Evolutionary conservation across 2,113 vertebrate species (phyloP).

Genomic region (Struthio camelus): DNA sequence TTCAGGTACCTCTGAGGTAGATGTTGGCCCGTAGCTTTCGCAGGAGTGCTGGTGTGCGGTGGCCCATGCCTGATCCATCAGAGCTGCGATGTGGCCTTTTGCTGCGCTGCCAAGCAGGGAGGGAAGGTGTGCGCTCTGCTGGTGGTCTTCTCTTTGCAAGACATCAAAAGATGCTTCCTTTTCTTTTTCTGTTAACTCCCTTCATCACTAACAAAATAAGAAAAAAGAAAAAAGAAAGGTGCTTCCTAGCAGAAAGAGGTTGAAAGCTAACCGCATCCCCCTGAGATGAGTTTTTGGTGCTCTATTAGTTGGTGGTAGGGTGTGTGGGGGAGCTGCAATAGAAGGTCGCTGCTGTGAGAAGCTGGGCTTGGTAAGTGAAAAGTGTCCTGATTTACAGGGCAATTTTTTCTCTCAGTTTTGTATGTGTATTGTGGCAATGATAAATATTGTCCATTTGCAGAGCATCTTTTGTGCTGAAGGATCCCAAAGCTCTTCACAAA

Average conservation of each 20-base stretch:
- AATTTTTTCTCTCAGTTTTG: neutral
- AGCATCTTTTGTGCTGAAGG: neutral
- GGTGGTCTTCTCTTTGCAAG: neutral
- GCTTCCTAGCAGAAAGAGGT: neutral
- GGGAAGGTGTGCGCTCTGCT: neutral
- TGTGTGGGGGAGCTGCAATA: neutral
- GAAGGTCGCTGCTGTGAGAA: neutral
- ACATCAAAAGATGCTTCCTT: accelerated
- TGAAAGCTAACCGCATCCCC: neutral
- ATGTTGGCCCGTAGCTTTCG: neutral
- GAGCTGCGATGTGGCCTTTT: neutral
- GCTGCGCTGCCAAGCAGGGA: no score
- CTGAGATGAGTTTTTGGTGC: neutral
- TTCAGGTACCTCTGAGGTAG: neutral
- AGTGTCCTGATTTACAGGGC: neutral
- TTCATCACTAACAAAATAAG: neutral
- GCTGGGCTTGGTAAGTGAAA: neutral
- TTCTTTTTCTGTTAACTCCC: neutral
- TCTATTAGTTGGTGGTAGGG: neutral
- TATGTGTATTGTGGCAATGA: neutral
- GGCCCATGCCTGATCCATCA: neutral
- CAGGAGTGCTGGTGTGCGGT: neutral
- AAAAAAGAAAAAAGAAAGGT: neutral
- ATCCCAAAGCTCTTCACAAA: constrained; percentile 1
- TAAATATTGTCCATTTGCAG: neutral